Base-by-base conservation (phyloP, 1,140 invertebrate species). In the Macrostomum lignano region DNA sequence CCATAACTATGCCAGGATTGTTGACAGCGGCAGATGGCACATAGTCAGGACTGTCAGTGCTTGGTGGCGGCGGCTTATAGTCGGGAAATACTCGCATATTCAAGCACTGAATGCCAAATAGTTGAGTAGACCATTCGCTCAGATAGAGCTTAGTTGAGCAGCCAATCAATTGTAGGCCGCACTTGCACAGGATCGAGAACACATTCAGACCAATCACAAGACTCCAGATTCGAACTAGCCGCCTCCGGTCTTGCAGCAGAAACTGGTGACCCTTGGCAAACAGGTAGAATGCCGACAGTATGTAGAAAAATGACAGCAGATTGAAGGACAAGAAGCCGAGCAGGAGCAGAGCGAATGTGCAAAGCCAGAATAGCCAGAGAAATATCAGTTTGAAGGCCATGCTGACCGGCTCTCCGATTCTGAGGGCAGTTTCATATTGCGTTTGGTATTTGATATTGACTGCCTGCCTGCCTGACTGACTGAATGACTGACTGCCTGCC, bases 231-330 rank as follows among this genome's bases (percentile, higher is more conserved):
- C 36, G 59, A 0, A 86, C 55, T 31, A 91, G 75, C 21, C 66
- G 69, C 24, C 66, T 64, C 11, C 59, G 45, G 0, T 78, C 75
- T 42, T 75, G 65, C 10, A 86, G 55, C 49, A 88, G 84, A 46
- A 88, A 76, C 45, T 91, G 79, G 25, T 79, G 81, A 19, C 86
- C 86, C 58, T 79, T 76, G 84, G 84, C 94, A 3, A 94, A 63
- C 49, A 94, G 93, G 21, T 82, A 65, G 49, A 96, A 94, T 0
- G 81, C 76, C 3, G 77, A 76, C 28, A 91, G 68, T 0, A 94
- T 62, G 52, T 96, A 96, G n/a, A 82, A 81, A 46, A 94, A 62
- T 0, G 82, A 82, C 55, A 93, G 82, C 7, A 94, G 53, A 53
- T 81, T 88, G 1, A 84, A 74, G 22, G 77, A 63, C 42, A 75